These are phyloP conservation scores for Leucoraja erinaceus DNA, from an alignment of 2,113 vertebrate genomes.

Conservation along the genomic window DNA sequence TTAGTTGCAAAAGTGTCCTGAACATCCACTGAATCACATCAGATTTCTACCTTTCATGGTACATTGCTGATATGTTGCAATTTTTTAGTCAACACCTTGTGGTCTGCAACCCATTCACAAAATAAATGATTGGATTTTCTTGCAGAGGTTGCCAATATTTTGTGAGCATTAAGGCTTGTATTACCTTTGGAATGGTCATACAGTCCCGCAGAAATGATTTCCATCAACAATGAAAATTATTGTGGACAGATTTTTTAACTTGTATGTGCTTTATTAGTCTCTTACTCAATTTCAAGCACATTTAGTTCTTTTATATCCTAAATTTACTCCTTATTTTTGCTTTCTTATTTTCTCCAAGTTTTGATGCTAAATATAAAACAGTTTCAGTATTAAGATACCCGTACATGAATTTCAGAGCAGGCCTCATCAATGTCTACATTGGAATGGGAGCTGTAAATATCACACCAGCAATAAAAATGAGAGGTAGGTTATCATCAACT, in stretches of 20 bases:
- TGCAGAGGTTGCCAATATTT: neutral
- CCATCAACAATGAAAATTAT: neutral
- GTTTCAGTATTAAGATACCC: neutral
- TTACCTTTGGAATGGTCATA: neutral
- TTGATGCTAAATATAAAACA: neutral
- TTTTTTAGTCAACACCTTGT: neutral
- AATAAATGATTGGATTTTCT: neutral
- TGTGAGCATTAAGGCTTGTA: neutral
- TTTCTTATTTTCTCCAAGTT: neutral
- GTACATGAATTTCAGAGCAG: neutral
- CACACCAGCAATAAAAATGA: neutral
- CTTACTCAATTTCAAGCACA: neutral
- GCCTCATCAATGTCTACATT: neutral
- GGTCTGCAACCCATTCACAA: neutral
- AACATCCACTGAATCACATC: neutral
- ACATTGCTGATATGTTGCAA: neutral
- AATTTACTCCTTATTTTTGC: too few species aligned
- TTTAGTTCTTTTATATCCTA: too few species aligned
- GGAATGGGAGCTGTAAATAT: neutral
- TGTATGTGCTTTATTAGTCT: neutral
- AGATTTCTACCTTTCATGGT: neutral
- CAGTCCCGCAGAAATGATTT: neutral
- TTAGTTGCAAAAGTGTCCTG: neutral
- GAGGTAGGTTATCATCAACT: neutral
- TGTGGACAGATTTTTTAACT: neutral